Evolutionary conservation across 2,113 vertebrate genomes (phyloP), one percentile per base, ranked within the genome.

Genomic region (Planiliza haematocheilus): DNA sequence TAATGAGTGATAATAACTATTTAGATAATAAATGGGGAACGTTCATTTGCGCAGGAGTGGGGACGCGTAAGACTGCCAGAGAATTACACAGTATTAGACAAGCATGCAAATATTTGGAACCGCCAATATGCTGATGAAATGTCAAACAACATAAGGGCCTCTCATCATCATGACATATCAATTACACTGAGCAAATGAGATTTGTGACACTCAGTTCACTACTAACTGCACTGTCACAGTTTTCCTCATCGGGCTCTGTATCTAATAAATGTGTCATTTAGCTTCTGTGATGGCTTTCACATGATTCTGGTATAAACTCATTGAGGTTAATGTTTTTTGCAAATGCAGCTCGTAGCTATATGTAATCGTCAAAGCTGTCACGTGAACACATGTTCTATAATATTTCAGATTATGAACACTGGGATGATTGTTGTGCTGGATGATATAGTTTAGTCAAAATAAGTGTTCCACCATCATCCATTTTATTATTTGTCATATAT

Each of bases 191-290:
- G 63, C 49, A 59, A 77, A 24, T 58, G 55, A 77, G 79, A 73
- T 76, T 64, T 79, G 68, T 85, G 68, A 55, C 92, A 92, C 89
- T 94, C 90, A 91, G 91, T 90, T 92, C 89, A 91, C 93, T 88
- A 89, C 93, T 94, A 94, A 95, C 94, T 92, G 93, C 94, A 91
- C 94, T 66, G 94, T 93, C 91, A 94, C 88, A 93, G 57, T 87
- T 87, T 56, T 58, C 48, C 61, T 59, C 74, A 79, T 81, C 65
- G 58, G 52, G 70, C 61, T 16, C 42, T 13, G 17, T 50, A 65
- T 75, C 56, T 70, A 16, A 64, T 70, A 71, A 84, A 79, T 57
- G 69, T 67, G 72, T 85, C 81, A 53, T 78, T 84, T 80, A 85
- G 66, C 43, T 61, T 72, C 51, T 39, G 7, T 70, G 51, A 79